Evolutionary conservation across 2,113 vertebrate species (phyloP).

Genomic region (Gallinago paraguaiae): DNA sequence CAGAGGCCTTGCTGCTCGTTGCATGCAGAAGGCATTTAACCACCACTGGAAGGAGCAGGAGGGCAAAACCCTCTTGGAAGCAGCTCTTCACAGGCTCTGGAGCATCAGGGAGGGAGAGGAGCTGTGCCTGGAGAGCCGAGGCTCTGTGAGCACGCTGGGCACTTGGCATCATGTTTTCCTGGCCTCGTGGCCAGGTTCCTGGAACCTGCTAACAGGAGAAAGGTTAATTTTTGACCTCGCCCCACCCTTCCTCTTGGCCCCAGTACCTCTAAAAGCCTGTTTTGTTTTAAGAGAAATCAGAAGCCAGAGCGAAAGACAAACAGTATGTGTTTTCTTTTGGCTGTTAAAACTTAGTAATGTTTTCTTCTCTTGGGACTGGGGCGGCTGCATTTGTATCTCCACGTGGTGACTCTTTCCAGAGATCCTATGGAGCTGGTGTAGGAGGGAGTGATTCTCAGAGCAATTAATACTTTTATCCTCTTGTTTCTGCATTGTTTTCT

Average conservation of each 20-base stretch:
- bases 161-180: not conserved
- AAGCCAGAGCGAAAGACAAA: not conserved
- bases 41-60: not conserved
- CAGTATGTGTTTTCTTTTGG: not conserved
- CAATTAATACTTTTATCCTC: not conserved
- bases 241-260: conserved; percentile 22
- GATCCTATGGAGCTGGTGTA: not conserved
- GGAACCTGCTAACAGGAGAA: not conserved
- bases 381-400: not conserved
- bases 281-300: conserved; percentile 23
- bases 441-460: not conserved
- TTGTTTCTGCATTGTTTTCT: not conserved
- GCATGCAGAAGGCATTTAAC: not conserved
- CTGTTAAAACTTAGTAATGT: not conserved
- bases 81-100: accelerated
- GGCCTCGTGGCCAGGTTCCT: not conserved
- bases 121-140: not conserved
- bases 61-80: not conserved
- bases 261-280: not conserved
- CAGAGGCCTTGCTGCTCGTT: accelerated
- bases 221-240: not conserved
- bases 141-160: not conserved
- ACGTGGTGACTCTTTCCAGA: not conserved
- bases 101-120: not conserved
- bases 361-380: not conserved